These are phyloP conservation scores for Xanthostigma xanthostigma DNA, from an alignment of 2,888 invertebrate genomes.

Conservation along the genomic window DNA sequence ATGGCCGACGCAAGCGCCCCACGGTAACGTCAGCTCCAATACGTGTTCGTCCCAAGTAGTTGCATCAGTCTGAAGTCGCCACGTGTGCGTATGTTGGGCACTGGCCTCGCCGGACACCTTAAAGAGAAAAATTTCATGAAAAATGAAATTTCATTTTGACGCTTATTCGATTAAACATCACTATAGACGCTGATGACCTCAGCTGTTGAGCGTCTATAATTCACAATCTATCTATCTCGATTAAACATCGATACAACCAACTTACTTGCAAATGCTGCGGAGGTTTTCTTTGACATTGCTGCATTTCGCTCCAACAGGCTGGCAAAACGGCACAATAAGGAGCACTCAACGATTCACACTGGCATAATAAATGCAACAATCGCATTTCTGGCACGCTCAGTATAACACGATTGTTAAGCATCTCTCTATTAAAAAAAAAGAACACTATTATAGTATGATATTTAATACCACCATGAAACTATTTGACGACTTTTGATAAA, in stretches of 20 bases:
- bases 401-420: slow-evolving; percentile 23
- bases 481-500: not conserved
- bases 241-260: slow-evolving; percentile 22
- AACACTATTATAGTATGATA: too few species aligned
- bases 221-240: too few species aligned
- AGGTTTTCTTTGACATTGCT: slow-evolving; percentile 76
- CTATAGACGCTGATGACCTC: too few species aligned
- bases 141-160: not conserved
- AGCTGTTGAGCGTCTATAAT: too few species aligned
- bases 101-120: slow-evolving; percentile 34
- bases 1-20: slow-evolving; percentile 68
- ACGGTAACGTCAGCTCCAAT: slow-evolving; percentile 73
- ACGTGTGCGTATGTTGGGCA: slow-evolving; percentile 64
- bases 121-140: not conserved
- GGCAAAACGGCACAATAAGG: slow-evolving; percentile 79
- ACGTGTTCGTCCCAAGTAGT: slow-evolving; percentile 88
- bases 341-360: slow-evolving; percentile 53
- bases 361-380: slow-evolving; percentile 55
- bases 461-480: not conserved
- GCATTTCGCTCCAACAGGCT: slow-evolving; percentile 85
- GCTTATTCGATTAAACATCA: not conserved
- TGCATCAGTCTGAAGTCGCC: slow-evolving; percentile 76
- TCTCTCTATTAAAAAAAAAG: slow-evolving; percentile 11
- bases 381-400: slow-evolving; percentile 28
- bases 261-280: slow-evolving; percentile 54